Evolutionary conservation across 1,140 invertebrate species (phyloP), one percentile per base, ranked within the genome.

Genomic region (Papilio glaucus): DNA sequence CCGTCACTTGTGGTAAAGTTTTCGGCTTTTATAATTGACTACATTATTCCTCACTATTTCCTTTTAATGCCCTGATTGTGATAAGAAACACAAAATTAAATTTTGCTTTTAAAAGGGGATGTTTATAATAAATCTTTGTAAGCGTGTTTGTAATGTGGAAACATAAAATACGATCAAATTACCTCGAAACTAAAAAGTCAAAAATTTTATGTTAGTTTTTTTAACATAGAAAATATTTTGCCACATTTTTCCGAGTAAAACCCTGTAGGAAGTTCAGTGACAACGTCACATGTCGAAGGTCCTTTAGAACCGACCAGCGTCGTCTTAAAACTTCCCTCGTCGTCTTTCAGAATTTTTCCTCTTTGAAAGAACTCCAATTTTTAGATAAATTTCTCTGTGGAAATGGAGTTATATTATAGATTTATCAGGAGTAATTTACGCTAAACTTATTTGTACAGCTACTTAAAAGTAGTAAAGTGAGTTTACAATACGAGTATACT

Each of bases 251-350:
- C 57, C 12, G 12, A 5, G 57, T 61, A 61, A 61, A 29, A 26
- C 13, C 21, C 57, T 26, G 57, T 26, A 33, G 57, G n/a, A 61
- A 33, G 57, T 33, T 33, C 26, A 61, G 57, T 61, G 57, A 61
- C 57, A 61, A 33, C 57, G 57, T 26, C 57, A 61, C 57, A 33
- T 33, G 57, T 61, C 24, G 57, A n/a, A 61, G 29, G 57, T 29
- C 57, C 57, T 61, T 61, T 61, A 26, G 45, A 49, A 33, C 6
- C 24, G 57, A 24, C 21, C 24, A 12, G 13, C 21, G 57, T 33
- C 57, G 57, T 61, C 57, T 26, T 49, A 49, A 49, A 49, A 45
- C 7, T 49, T 21, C 45, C 21, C 45, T 18, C 45, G 18, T 7
- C 8, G 45, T 39, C 15, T 45, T 45, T 15, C 4, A 15, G 12